These are phyloP conservation scores for Nothobranchius kuhntae DNA, from an alignment of 2,113 vertebrate genomes.

Conservation along the genomic window DNA sequence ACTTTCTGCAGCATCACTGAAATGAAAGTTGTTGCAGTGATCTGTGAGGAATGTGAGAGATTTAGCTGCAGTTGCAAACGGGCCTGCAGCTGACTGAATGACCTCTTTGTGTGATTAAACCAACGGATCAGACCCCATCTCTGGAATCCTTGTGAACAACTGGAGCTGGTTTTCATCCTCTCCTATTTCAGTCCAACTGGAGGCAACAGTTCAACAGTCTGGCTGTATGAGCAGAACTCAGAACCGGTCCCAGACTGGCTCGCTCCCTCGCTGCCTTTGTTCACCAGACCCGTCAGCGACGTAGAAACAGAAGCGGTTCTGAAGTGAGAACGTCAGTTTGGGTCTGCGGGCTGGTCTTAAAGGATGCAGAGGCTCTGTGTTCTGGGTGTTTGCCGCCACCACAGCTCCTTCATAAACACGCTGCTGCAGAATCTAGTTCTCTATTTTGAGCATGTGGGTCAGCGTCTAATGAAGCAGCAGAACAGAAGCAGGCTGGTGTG, in stretches of 20 bases:
- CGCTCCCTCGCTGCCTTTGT: conserved; percentile 45
- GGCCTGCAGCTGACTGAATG: conserved; percentile 17
- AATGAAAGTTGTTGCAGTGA: conserved; percentile 6
- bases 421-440: conserved; percentile 60
- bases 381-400: conserved; percentile 20
- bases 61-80: conserved; percentile 15
- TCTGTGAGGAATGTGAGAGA: neutral
- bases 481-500: conserved; percentile 51
- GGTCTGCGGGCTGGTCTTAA: neutral
- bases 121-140: neutral
- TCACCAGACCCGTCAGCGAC: conserved; percentile 50
- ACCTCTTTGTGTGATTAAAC: conserved; percentile 15
- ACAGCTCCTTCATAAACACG: conserved; percentile 45
- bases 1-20: neutral
- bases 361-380: neutral
- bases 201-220: no score
- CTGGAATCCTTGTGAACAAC: neutral
- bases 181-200: no score
- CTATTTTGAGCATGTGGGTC: conserved; percentile 75
- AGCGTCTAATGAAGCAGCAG: conserved; percentile 62
- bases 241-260: conserved; percentile 28
- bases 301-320: conserved; percentile 47
- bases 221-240: conserved; percentile 39
- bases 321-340: conserved; percentile 6
- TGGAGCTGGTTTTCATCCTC: no score